These are phyloP conservation scores for Bucorvus abyssinicus DNA, from an alignment of 2,797 vertebrate genomes.

Conservation along the genomic window DNA sequence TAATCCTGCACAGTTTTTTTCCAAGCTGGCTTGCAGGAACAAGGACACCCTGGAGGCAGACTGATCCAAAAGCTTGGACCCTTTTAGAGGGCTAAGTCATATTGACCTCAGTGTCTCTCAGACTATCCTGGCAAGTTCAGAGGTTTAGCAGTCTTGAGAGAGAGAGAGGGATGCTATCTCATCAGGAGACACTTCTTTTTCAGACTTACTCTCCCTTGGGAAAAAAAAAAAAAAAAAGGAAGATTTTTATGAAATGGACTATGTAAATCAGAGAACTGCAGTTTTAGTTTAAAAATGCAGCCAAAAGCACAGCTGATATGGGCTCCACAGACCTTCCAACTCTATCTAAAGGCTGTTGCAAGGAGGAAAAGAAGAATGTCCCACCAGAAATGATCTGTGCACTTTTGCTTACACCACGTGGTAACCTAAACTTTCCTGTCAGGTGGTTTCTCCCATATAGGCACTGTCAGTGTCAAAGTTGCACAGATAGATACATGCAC, in stretches of 20 bases:
- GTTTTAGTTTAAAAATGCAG: background rate
- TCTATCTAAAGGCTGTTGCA: background rate
- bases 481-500: accelerated
- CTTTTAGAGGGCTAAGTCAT: background rate
- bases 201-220: background rate
- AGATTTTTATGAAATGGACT: background rate
- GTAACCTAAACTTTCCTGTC: background rate
- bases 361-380: background rate
- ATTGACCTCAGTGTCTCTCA: background rate
- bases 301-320: background rate
- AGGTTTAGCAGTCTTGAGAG: background rate
- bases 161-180: background rate
- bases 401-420: background rate
- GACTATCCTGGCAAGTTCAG: background rate
- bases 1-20: background rate
- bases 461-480: background rate
- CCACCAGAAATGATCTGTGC: background rate
- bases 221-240: background rate
- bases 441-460: background rate
- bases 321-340: background rate
- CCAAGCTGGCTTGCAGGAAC: background rate
- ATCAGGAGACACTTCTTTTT: background rate
- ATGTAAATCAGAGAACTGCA: background rate
- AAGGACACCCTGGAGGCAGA: background rate
- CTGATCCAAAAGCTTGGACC: background rate